Percentiles rank a stretch among this genome's conserved stretches.
These are phyloP conservation scores for Hypena proboscidalis DNA, from an alignment of 2,888 invertebrate genomes.

Conservation along the genomic window DNA sequence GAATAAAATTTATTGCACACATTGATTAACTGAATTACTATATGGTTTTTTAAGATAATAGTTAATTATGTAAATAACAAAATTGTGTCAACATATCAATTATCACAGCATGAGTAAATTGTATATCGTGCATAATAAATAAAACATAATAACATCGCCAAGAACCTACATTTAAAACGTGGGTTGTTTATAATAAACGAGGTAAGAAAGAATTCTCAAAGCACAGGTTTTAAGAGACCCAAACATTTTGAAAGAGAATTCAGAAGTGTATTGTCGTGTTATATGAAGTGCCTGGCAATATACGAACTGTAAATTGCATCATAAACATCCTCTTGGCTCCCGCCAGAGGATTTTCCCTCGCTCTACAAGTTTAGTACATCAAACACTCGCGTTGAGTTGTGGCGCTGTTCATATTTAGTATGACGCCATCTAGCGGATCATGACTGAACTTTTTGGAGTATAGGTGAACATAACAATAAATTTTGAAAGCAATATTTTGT, in stretches of 20 bases:
- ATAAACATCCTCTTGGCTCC: constrained; percentile 71
- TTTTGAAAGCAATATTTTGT: background rate
- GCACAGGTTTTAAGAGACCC: constrained; percentile 48
- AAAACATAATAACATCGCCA: too few species aligned
- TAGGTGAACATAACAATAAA: background rate
- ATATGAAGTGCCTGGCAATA: constrained; percentile 76
- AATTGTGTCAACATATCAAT: background rate
- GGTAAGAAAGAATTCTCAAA: constrained; percentile 25
- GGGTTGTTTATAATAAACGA: constrained; percentile 18
- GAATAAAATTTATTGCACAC: constrained; percentile 16
- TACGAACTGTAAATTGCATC: constrained; percentile 79
- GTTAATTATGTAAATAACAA: background rate
- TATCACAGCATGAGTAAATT: too few species aligned
- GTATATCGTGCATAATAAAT: too few species aligned
- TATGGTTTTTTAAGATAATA: background rate
- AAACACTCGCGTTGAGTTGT: constrained; percentile 39
- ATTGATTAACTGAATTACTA: background rate
- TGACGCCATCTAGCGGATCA: constrained; percentile 65
- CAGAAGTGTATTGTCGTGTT: constrained; percentile 70
- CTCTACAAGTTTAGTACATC: constrained; percentile 47
- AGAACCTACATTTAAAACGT: too few species aligned
- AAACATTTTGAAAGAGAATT: constrained; percentile 59
- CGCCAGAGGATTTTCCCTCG: constrained; percentile 52
- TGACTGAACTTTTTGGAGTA: constrained; percentile 56
- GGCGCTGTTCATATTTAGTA: constrained; percentile 44